phyloP scores from a whole-genome alignment of 2,113 vertebrate genomes.

The Gobio gobio region DNA sequence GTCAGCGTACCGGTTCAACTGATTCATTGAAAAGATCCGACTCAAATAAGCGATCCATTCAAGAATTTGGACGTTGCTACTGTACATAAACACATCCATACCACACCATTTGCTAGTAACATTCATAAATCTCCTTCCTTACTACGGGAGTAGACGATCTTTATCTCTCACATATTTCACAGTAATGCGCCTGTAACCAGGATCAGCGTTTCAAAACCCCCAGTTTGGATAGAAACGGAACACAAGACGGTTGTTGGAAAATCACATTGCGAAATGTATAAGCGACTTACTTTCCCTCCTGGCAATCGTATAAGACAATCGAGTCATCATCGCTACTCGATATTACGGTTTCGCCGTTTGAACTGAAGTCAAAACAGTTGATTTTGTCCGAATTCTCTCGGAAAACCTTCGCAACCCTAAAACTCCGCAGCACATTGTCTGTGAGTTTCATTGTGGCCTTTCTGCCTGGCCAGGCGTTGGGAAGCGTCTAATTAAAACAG shows the following conservation, averaged over 20 bases:
- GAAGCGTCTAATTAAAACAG: slow-evolving; percentile 44
- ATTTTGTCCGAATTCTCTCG: slow-evolving; percentile 98
- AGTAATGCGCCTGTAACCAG: background rate
- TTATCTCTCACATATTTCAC: background rate
- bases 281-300: slow-evolving; percentile 96
- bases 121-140: background rate
- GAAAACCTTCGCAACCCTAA: slow-evolving; percentile 98
- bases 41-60: background rate
- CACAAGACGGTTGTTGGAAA: background rate
- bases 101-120: background rate
- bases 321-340: slow-evolving; percentile 99
- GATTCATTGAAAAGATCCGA: slow-evolving; percentile 2
- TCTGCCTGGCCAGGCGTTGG: slow-evolving; percentile 60
- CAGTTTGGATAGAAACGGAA: background rate
- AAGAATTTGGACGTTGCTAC: background rate
- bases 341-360: slow-evolving; percentile 96
- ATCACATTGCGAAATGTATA: background rate
- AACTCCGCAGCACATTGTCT: slow-evolving; percentile 98
- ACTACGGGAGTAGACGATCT: background rate
- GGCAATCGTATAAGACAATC: slow-evolving; percentile 96
- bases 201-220: background rate
- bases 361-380: slow-evolving; percentile 98
- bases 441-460: slow-evolving; percentile 88
- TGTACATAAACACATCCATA: background rate
- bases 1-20: background rate